Base-by-base conservation (phyloP, 2,888 invertebrate genomes). In the Agrochola macilenta region DNA sequence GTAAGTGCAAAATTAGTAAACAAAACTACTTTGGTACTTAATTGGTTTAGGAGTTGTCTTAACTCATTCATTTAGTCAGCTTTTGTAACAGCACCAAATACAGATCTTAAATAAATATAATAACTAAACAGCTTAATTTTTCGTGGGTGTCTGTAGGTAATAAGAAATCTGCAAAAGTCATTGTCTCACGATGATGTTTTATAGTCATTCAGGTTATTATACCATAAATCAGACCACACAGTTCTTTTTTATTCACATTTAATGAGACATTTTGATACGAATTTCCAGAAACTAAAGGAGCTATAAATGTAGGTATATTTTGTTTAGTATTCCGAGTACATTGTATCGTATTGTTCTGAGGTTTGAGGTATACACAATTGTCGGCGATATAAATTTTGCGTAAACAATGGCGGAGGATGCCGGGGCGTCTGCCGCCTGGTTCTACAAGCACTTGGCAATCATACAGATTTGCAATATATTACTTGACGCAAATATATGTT, bases 361-460 rank as follows among this genome's bases (percentile, higher is more conserved):
- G 74, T 81, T 78, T 52, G n/a, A n/a, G n/a, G n/a, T n/a, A n/a
- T 79, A 78, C 76, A 73, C 82, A 81, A 86, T 78, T 79, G 83
- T 71, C 76, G 69, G 64, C 81, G 78, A 76, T 88, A 82, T 87
- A 87, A 83, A 89, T 88, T 87, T 78, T 78, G 69, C 73, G 70
- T 80, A 71, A 85, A 89, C 83, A 90, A 86, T 90, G 78, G 80
- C 70, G 12, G 54, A 79, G 86, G 79, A 89, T 89, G 83, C 85
- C 87, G 70, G 71, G 54, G 79, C 88, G 87, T 82, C 75, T 86
- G 80, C 43, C 58, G 71, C 61, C 69, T 46, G 75, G 17, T 89
- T 89, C 89, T 83, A 72, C 71, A 90, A 87, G 89, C 17, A 35
- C 66, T 87, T 89, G 86, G 87, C 89, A 89, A 74, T 81, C 77